A percentile compares a stretch with the other conserved stretches of the same genome.
Conservation (phyloP, 2,888 invertebrate genomes). For the Amblyjoppa proteus region DNA sequence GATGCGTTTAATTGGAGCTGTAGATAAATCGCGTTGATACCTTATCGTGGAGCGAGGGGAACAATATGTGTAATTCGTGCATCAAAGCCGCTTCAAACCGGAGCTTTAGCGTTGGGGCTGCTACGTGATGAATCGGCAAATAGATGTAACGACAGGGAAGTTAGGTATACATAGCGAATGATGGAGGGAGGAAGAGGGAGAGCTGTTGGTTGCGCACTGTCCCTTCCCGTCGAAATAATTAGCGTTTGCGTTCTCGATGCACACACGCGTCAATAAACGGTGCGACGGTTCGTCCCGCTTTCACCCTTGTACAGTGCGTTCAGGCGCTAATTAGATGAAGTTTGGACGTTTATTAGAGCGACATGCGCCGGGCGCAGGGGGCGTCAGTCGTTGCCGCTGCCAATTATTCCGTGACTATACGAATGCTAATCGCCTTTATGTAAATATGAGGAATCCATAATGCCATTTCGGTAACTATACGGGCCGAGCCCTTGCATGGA, state of each 20-base stretch:
- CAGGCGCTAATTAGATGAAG: constrained; percentile 79
- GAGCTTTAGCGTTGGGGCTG: constrained; percentile 19
- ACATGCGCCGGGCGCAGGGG: constrained; percentile 42
- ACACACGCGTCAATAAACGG: constrained; percentile 74
- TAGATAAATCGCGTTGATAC: background rate
- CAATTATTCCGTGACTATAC: constrained; percentile 74
- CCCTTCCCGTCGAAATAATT: constrained; percentile 70
- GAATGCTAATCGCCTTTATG: constrained; percentile 80
- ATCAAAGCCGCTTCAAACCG: background rate
- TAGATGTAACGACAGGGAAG: constrained; percentile 29
- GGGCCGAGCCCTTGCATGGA: background rate
- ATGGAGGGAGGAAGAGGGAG: constrained; percentile 20
- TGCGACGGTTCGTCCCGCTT: constrained; percentile 49
- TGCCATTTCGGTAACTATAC: constrained; percentile 53
- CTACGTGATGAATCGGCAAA: constrained; percentile 29
- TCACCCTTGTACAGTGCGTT: constrained; percentile 34
- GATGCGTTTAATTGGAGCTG: background rate
- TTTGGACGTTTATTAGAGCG: constrained; percentile 78
- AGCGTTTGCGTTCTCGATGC: constrained; percentile 75
- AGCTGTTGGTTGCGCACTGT: constrained; percentile 5
- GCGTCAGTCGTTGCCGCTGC: constrained; percentile 64
- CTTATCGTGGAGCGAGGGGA: background rate
- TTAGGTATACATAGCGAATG: background rate
- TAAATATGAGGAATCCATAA: constrained; percentile 79
- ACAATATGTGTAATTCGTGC: constrained; percentile 19